phyloP scores from a whole-genome alignment of 1,140 invertebrate species.

The Sitobion miscanthi region DNA sequence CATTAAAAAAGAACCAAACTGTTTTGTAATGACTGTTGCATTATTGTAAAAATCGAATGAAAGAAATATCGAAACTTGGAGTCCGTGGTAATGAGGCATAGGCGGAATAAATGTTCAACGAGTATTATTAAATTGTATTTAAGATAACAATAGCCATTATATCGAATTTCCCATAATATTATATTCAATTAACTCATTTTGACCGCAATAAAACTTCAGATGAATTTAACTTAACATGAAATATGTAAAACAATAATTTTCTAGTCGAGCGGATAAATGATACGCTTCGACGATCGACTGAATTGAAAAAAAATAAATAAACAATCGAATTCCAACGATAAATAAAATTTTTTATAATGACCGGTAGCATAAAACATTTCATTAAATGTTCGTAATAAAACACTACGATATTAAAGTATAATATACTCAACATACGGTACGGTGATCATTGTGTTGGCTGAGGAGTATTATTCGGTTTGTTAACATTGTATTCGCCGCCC shows the following conservation, averaged over 20 bases:
- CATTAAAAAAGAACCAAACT: background rate
- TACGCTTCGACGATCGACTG: background rate
- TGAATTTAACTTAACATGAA: background rate
- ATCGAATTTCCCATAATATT: background rate
- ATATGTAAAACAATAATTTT: slow-evolving; percentile 24
- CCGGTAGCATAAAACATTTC: background rate
- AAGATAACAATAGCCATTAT: background rate
- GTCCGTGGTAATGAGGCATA: background rate
- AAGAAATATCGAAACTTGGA: background rate
- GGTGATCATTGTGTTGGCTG: background rate
- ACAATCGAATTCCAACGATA: background rate
- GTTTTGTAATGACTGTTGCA: background rate
- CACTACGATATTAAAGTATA: background rate
- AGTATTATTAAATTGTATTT: background rate
- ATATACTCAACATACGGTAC: background rate
- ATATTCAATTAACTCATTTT: background rate
- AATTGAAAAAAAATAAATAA: background rate
- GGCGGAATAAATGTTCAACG: background rate
- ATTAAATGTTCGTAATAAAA: background rate
- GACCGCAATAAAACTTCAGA: background rate
- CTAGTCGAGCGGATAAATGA: background rate
- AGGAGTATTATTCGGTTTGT: background rate
- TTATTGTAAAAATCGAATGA: background rate
- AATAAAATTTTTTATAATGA: background rate
- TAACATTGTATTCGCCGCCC: background rate